Base-by-base conservation (phyloP, 2,797 vertebrate genomes). In the Aselliscus stoliczkanus region DNA sequence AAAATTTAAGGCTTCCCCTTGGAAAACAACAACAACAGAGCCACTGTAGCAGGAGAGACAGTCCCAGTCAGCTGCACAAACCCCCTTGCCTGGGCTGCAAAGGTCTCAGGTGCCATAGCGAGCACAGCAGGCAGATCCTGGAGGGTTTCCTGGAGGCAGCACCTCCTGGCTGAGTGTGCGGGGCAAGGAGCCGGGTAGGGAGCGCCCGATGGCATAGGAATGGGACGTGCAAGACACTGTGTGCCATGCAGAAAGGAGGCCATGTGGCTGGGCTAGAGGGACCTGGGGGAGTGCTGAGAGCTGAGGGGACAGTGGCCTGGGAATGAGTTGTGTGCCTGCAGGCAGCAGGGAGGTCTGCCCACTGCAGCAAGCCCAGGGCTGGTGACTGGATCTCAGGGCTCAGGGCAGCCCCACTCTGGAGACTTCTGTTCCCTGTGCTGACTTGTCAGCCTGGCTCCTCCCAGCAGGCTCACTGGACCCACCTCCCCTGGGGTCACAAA, bases 51-150 rank as follows among this genome's bases (percentile, higher is more conserved):
- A 25, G 76, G 56, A 54, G 18, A 7, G 9, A 31, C 2, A 42
- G 76, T 12, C 54, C 10, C 18, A 4, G 31, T 5, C 0, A 7
- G 82, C 1, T 15, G 27, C 25, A 7, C 2, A 2, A 6, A 4
- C 21, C 11, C 0, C 20, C 13, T 23, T 37, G 47, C 14, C 44
- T 18, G 34, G 0, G 25, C 73, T 4, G 20, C 47, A 20, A 12
- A 3, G 18, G 11, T 2, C 12, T 10, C 2, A 0, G 31, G 4
- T 2, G 7, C 73, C 21, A 54, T 5, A 44, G 56, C 4, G 0
- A 29, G 42, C 0, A 0, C 12, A 0, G 7, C 27, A 9, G 20
- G 50, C 8, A 11, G 58, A 15, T 62, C 79, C 34, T 0, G 0
- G 64, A 56, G 80, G 58, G 34, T 70, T 73, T 50, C 87, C 72